These are phyloP conservation scores for Synergus umbraculus DNA, from an alignment of 2,888 invertebrate species.

Conservation along the genomic window DNA sequence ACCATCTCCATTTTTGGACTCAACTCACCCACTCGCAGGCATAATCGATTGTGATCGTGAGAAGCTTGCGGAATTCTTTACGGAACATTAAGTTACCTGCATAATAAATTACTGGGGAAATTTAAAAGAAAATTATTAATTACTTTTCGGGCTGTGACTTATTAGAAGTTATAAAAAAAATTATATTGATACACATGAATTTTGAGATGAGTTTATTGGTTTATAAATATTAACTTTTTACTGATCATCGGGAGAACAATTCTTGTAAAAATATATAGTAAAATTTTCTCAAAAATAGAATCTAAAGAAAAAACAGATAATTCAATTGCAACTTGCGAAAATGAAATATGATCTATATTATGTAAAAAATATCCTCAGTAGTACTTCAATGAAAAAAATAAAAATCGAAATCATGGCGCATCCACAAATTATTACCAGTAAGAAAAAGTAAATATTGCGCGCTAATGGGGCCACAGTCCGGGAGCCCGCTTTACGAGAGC, in stretches of 20 bases:
- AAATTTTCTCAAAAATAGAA: too few species aligned
- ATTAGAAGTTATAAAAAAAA: background rate
- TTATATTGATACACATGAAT: background rate
- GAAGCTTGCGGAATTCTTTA: background rate
- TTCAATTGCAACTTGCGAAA: too few species aligned
- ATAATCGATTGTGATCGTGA: constrained; percentile 12
- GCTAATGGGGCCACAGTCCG: constrained; percentile 22
- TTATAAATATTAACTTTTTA: too few species aligned
- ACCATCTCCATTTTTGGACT: constrained; percentile 17
- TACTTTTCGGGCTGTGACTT: background rate
- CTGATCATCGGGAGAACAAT: too few species aligned
- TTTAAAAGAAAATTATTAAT: background rate
- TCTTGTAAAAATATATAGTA: too few species aligned
- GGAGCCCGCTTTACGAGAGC: background rate
- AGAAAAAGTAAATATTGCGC: constrained; percentile 17
- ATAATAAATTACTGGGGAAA: background rate
- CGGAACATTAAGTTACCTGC: background rate
- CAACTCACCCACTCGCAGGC: constrained; percentile 21
- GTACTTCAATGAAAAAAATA: background rate
- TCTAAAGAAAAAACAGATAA: too few species aligned
- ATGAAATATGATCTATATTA: background rate
- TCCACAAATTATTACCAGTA: constrained; percentile 19
- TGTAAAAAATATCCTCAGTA: background rate
- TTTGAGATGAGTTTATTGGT: too few species aligned
- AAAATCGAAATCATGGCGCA: constrained; percentile 10